A percentile compares a stretch with the other conserved stretches of the same genome.
These are phyloP conservation scores for Scrobipalpa costella DNA, from an alignment of 2,888 invertebrate species.

Conservation along the genomic window DNA sequence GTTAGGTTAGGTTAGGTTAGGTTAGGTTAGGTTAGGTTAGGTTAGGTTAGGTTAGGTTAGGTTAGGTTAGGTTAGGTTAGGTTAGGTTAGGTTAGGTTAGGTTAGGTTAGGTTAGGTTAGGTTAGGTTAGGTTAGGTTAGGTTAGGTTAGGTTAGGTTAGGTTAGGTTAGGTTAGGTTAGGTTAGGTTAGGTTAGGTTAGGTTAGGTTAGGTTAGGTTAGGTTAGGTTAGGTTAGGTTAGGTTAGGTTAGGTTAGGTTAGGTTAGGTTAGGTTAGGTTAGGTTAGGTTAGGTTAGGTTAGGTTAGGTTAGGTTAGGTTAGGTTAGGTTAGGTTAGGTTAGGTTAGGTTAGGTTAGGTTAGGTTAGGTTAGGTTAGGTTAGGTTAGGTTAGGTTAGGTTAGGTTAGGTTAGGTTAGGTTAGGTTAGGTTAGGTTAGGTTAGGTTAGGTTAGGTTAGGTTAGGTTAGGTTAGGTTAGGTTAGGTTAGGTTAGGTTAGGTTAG, in stretches of 20 bases:
- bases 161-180: conserved; percentile 26
- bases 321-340: conserved; percentile 30
- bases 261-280: conserved; percentile 28
- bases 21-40: conserved; percentile 29
- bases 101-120: conserved; percentile 28
- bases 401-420: too few species aligned
- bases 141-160: conserved; percentile 29
- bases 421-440: too few species aligned
- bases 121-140: conserved; percentile 30
- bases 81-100: conserved; percentile 28
- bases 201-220: conserved; percentile 25
- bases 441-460: too few species aligned
- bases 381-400: too few species aligned
- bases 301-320: conserved; percentile 29
- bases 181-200: conserved; percentile 26
- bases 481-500: too few species aligned
- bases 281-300: conserved; percentile 27
- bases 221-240: conserved; percentile 25
- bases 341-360: conserved; percentile 29
- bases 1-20: conserved; percentile 30
- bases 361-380: too few species aligned
- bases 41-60: conserved; percentile 27
- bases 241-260: conserved; percentile 27
- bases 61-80: conserved; percentile 28
- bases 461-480: too few species aligned